Conservation (phyloP, 2,888 invertebrate genomes). For the Perizoma affinitatum region DNA sequence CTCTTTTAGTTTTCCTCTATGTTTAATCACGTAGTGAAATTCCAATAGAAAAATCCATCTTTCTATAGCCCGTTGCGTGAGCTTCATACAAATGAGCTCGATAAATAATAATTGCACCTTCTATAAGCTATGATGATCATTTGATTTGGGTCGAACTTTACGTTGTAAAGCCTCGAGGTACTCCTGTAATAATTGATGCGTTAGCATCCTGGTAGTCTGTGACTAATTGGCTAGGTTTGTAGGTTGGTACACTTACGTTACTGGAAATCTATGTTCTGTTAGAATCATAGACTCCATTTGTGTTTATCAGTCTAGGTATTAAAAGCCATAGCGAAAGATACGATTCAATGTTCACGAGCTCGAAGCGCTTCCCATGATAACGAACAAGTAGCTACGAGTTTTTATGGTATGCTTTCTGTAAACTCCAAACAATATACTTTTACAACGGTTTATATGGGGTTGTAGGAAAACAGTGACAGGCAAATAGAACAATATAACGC, state of each 20-base stretch:
- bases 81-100: no score
- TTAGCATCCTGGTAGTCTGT: no score
- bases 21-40: no score
- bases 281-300: constrained; percentile 38
- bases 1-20: no score
- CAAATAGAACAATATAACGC: constrained; percentile 23
- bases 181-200: no score
- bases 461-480: constrained; percentile 5
- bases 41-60: no score
- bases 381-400: not conserved
- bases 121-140: no score
- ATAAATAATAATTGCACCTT: no score
- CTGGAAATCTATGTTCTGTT: constrained; percentile 28
- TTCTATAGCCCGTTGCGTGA: no score
- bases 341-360: constrained; percentile 16
- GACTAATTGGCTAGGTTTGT: no score
- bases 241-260: constrained; percentile 38
- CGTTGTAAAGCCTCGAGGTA: no score
- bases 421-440: constrained; percentile 8
- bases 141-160: no score
- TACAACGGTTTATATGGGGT: not conserved
- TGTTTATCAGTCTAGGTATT: constrained; percentile 34
- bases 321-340: constrained; percentile 25
- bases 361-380: constrained; percentile 10
- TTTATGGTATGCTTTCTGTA: constrained; percentile 1